Conservation (phyloP, 2,113 vertebrate species). For the Camelus bactrianus region DNA sequence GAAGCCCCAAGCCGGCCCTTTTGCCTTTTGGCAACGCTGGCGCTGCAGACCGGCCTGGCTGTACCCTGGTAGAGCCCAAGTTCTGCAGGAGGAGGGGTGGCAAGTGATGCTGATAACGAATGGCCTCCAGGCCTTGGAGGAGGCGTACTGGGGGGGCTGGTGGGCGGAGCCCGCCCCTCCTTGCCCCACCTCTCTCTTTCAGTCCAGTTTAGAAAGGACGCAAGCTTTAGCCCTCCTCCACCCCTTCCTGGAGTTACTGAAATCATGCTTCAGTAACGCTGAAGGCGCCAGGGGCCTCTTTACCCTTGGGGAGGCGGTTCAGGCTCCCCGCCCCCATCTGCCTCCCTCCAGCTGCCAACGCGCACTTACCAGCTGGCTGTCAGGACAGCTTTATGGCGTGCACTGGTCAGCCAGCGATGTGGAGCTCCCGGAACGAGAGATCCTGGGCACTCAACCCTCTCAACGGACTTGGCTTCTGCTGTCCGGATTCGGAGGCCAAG, state of each 20-base stretch:
- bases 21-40: slow-evolving; percentile 53
- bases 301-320: neutral
- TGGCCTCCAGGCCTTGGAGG: neutral
- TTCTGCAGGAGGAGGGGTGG: neutral
- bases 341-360: neutral
- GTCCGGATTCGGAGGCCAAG: slow-evolving; percentile 21
- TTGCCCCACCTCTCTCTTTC: too few relatives aligned
- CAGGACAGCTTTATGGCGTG: neutral
- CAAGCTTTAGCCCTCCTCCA: neutral
- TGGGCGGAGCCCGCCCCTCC: too few relatives aligned
- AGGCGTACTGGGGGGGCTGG: neutral
- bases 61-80: neutral
- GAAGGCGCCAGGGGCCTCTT: neutral
- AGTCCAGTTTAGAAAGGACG: neutral
- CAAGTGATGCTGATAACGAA: neutral
- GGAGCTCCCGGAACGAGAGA: neutral
- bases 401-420: neutral
- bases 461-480: neutral
- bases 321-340: neutral
- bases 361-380: neutral
- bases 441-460: neutral
- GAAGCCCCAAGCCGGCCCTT: slow-evolving; percentile 36
- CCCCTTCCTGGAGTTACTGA: neutral
- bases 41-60: neutral
- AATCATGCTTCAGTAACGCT: neutral